phyloP scores from a whole-genome alignment of 1,140 invertebrate genomes.

The Drosophila takahashii region DNA sequence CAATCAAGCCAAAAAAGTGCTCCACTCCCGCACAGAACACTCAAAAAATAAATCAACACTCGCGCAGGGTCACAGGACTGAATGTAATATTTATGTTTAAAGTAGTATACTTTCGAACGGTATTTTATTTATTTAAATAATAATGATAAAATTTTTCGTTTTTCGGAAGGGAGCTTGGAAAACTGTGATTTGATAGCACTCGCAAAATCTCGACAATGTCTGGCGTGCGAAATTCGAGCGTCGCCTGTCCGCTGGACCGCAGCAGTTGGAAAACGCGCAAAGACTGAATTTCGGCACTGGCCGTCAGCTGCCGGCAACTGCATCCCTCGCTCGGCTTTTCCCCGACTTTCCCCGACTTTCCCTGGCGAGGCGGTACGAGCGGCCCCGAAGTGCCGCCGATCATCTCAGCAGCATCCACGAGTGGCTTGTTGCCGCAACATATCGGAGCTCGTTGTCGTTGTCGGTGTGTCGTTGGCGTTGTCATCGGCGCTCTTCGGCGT shows the following conservation, averaged over 20 bases:
- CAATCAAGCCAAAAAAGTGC: slow-evolving; percentile 7
- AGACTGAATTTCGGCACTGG: slow-evolving; percentile 54
- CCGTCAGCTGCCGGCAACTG: slow-evolving; percentile 42
- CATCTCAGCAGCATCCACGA: slow-evolving; percentile 24
- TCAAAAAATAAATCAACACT: slow-evolving; percentile 36
- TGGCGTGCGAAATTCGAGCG: slow-evolving; percentile 10
- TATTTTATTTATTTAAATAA: not conserved
- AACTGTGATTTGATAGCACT: not conserved
- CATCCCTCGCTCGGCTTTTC: slow-evolving; percentile 23
- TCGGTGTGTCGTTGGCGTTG: not conserved
- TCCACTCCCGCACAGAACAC: slow-evolving; percentile 9
- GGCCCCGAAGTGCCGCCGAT: not conserved
- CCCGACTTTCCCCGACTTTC: slow-evolving; percentile 8
- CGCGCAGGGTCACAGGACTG: not conserved
- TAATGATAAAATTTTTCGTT: not conserved
- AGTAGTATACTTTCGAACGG: not conserved
- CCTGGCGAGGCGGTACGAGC: slow-evolving; percentile 9
- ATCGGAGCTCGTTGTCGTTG: too few species aligned
- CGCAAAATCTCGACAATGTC: slow-evolving; percentile 32
- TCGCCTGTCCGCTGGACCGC: slow-evolving; percentile 42
- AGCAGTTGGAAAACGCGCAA: slow-evolving; percentile 73
- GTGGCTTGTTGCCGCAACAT: slow-evolving; percentile 72
- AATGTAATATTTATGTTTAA: not conserved
- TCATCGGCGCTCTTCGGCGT: not conserved
- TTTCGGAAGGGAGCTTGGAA: not conserved